phyloP scores from a whole-genome alignment of 2,113 vertebrate genomes.

The Cynoglossus semilaevis region DNA sequence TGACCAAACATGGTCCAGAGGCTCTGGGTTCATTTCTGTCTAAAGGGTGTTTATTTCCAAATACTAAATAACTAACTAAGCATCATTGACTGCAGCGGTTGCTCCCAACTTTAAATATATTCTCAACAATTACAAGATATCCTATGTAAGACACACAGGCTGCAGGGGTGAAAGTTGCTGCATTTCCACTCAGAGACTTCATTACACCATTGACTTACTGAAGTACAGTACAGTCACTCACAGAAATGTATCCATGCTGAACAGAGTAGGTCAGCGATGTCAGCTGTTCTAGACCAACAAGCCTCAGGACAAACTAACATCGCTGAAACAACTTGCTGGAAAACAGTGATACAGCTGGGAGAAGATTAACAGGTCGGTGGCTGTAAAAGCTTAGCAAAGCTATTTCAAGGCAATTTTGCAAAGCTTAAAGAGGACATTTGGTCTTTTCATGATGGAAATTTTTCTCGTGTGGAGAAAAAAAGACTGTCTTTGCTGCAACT shows the following conservation, averaged over 20 bases:
- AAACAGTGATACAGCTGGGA: constrained; percentile 15
- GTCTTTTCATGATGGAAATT: constrained; percentile 7
- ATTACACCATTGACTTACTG: constrained; percentile 64
- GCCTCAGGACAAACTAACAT: constrained; percentile 8
- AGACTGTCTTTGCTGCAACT: constrained; percentile 12
- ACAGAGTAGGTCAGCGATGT: constrained; percentile 14
- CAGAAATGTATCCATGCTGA: constrained; percentile 23
- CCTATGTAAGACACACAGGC: constrained; percentile 17
- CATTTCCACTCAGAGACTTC: constrained; percentile 39
- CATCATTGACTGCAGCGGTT: no score
- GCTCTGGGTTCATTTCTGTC: no score
- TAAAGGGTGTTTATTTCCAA: no score
- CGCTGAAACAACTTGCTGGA: constrained; percentile 7
- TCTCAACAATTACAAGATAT: constrained; percentile 20
- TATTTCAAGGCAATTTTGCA: constrained; percentile 13
- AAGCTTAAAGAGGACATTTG: constrained; percentile 11
- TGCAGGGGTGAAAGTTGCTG: constrained; percentile 27
- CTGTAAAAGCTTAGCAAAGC: constrained; percentile 7
- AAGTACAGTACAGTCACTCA: constrained; percentile 24
- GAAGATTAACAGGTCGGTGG: constrained; percentile 14
- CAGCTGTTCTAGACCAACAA: constrained; percentile 10
- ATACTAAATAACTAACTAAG: no score
- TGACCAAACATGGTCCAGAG: no score
- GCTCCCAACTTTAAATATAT: no score
- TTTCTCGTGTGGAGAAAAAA: constrained; percentile 4